A percentile compares a stretch with the other conserved stretches of the same genome.
These are phyloP conservation scores for Falco biarmicus DNA, from an alignment of 2,797 vertebrate genomes.

Conservation along the genomic window DNA sequence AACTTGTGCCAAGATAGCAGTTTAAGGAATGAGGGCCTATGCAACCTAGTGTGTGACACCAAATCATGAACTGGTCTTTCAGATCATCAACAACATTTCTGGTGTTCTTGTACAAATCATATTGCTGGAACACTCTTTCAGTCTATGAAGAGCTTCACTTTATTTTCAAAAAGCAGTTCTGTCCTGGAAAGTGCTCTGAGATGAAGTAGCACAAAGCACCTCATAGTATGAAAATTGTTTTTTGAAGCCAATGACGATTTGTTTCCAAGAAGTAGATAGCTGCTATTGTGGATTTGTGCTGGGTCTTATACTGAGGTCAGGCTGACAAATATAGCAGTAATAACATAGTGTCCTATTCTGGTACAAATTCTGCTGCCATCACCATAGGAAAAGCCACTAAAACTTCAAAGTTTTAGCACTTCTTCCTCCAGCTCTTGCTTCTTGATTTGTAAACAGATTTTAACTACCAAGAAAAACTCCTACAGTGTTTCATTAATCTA, in stretches of 20 bases:
- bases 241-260: background rate
- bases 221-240: background rate
- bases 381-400: background rate
- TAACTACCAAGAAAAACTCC: background rate
- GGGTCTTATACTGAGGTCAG: background rate
- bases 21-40: background rate
- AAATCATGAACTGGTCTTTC: background rate
- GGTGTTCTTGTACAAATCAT: background rate
- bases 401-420: background rate
- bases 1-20: background rate
- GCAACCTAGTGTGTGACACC: background rate
- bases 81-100: background rate
- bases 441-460: background rate
- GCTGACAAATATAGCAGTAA: background rate
- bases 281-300: background rate
- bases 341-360: background rate
- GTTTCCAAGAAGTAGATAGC: background rate
- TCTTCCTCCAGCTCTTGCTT: background rate
- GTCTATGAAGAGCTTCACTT: background rate
- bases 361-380: background rate
- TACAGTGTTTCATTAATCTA: background rate
- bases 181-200: background rate
- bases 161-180: background rate
- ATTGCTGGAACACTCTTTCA: background rate
- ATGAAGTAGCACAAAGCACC: background rate